Evolutionary conservation across 2,113 vertebrate species (phyloP).

Genomic region (Mus pahari): DNA sequence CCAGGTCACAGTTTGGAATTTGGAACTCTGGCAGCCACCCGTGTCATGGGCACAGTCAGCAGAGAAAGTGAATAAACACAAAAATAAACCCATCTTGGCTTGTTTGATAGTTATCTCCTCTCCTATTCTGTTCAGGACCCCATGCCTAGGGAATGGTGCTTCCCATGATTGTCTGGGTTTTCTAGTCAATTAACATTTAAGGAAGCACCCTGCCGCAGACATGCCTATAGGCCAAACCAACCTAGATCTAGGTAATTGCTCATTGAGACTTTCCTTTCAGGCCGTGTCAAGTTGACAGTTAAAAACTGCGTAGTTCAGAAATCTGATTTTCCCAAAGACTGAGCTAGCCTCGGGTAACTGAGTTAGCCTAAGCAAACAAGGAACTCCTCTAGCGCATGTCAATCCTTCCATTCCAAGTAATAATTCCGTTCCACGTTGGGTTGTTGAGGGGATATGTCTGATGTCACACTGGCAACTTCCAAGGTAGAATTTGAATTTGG

Average conservation of each 20-base stretch:
- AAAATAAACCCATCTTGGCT: neutral
- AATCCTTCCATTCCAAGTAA: neutral
- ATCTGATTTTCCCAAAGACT: slow-evolving; percentile 24
- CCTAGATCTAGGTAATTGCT: neutral
- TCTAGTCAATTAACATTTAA: neutral
- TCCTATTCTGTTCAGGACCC: neutral
- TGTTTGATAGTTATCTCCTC: neutral
- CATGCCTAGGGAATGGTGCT: neutral
- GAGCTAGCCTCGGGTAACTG: neutral
- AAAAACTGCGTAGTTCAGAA: neutral
- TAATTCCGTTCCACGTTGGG: neutral
- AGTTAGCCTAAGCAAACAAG: neutral
- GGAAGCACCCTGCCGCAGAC: neutral
- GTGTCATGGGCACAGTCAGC: neutral
- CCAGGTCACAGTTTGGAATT: neutral
- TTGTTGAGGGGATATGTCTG: neutral
- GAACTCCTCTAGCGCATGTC: neutral
- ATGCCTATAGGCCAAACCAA: neutral
- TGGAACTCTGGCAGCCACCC: too few relatives aligned
- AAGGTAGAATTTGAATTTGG: neutral
- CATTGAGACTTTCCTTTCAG: neutral
- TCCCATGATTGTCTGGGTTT: neutral
- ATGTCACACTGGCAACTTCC: neutral
- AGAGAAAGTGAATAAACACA: neutral
- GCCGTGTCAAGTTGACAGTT: neutral